Evolutionary conservation across 2,113 vertebrate species (phyloP), one percentile per base, ranked within the genome.

Genomic region (Cheirogaleus medius): DNA sequence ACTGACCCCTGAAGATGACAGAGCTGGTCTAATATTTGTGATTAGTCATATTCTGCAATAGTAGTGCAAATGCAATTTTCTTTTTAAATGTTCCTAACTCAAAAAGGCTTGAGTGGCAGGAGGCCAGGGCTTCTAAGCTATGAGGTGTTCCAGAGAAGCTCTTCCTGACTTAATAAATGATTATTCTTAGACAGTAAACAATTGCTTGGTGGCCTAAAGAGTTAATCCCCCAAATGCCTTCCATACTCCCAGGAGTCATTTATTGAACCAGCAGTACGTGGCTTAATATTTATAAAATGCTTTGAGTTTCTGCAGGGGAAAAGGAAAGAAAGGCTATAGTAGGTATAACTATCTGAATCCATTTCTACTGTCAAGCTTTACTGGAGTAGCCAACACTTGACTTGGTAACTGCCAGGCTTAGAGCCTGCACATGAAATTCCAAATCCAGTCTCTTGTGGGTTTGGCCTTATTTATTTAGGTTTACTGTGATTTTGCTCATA

Each of bases 401-500:
- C 42, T 95, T 76, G 47, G 77, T 94, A 80, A 89, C 83, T 91
- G 44, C 68, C 52, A 90, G 87, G 32, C 49, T 95, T 80, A 69
- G 94, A 98, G 96, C 93, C 96, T 96, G 39, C 69, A 47, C 83
- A 1, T 92, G 83, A 97, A 97, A 95, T 49, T 74, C 93, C 87
- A 97, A 76, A 78, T 76, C 64, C 32, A 29, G 60, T 14, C 44
- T 89, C 89, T 52, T 29, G 78, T 94, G 76, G 37, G 92, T 39
- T 87, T 94, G 95, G 76, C 1, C 13, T 76, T 6, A 9, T 12
- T 92, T 47, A 1, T 88, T 95, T 94, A 92, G 96, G 97, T 97
- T 98, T n/a, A 32, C 86, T 96, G 4, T 0, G 3, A 69, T 76
- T 94, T 92, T 52, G 0, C 37, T 98, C 37, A 29, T 90, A 88